Conservation (phyloP, 2,113 vertebrate genomes). For the Saccopteryx leptura region DNA sequence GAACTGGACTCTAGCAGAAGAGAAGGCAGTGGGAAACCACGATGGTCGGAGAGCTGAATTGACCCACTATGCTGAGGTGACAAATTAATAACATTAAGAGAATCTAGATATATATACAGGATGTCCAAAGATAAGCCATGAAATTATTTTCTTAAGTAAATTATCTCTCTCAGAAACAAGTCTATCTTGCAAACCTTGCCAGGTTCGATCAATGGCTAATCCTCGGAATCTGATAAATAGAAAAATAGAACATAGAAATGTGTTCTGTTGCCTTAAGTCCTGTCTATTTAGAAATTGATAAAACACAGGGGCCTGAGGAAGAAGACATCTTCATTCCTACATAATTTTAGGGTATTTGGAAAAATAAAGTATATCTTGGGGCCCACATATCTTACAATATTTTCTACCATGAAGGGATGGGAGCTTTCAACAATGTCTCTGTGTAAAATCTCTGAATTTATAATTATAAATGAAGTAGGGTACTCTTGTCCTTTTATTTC, state of each 20-base stretch:
- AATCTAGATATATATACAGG: neutral
- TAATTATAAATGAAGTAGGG: neutral
- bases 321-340: neutral
- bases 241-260: neutral
- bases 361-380: neutral
- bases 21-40: neutral
- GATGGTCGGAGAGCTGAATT: neutral
- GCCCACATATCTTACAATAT: neutral
- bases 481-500: neutral
- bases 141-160: slow-evolving; percentile 50
- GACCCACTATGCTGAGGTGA: neutral
- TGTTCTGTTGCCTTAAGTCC: neutral
- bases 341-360: neutral
- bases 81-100: neutral
- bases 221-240: neutral
- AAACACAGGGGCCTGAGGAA: neutral
- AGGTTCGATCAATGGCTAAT: neutral
- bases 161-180: neutral
- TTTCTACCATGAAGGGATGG: neutral
- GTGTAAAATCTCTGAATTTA: neutral
- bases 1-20: neutral
- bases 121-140: neutral
- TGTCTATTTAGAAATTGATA: neutral
- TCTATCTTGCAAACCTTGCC: neutral
- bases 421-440: neutral